Base-by-base conservation (phyloP, 1,140 invertebrate genomes). In the Dufourea novaeangliae region DNA sequence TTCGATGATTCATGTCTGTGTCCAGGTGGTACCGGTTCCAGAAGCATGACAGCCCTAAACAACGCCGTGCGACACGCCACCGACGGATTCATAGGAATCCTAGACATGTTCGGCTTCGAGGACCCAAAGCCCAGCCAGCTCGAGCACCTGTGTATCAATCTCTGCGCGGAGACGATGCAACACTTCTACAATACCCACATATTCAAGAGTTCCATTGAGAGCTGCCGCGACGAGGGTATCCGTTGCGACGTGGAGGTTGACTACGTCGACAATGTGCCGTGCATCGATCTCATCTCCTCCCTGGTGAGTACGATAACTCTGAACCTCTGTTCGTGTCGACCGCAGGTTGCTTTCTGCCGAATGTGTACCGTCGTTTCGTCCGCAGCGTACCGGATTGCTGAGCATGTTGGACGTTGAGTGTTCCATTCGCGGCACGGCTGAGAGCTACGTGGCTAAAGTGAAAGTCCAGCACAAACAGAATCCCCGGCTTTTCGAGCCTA, bases 121-220 rank as follows among this genome's bases (percentile, higher is more conserved):
- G 97, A 98, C 90, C 96, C 96, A 29, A 96, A 97, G 88, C 97
- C 97, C 0, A 96, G 96, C 85, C 97, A 97, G 85, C 93, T 99
- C 81, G 98, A 98, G 90, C 98, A 98, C 89, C 92, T 99, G 22
- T 99, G 98, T 92, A 98, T 98, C 83, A 98, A 99, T 92, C 92
- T 99, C 56, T 98, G 97, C 91, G 97, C 98, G 0, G 98, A 99
- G 93, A 98, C 98, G 22, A 98, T 99, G 97, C 98, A 99, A 88
- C 97, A 98, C 91, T 98, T 98, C 90, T 99, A 98, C 93, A 98
- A 98, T 90, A 98, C 97, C 41, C 97, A 98, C 91, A 97, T 98
- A 76, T 98, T 99, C 92, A 98, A 98, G 92, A 97, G 97, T 10
- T 97, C 96, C 68, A 97, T 98, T 75, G 97, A 98, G 91, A 97